Evolutionary conservation across 2,888 invertebrate genomes (phyloP), one percentile per base, ranked within the genome.

Genomic region (Laothoe populi): DNA sequence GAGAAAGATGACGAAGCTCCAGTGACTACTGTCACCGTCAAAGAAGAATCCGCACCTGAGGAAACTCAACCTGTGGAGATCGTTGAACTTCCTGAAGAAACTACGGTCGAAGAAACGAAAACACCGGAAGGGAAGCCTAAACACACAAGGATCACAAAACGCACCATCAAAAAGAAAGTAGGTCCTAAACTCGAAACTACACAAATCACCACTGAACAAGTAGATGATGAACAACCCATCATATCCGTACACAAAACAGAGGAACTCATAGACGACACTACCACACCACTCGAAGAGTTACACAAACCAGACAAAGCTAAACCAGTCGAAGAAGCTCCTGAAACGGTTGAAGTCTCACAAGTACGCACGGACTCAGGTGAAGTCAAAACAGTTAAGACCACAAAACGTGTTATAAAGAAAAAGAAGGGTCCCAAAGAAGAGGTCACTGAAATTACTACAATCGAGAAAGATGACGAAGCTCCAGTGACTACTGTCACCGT

Each of bases 361-460:
- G 64, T 70, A 0, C 60, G 58, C n/a, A 62, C 67, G 4, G 78
- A 80, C 38, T 68, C 74, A 35, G 84, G 57, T 66, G 88, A 26
- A 82, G 84, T 26, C 81, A 88, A 72, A 80, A 87, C 48, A 70
- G 80, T 44, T 0, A 83, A 78, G 2, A 83, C 81, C 0, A 91
- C 86, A n/a, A 68, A 66, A 64, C 72, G 74, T 4, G 64, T 75
- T 46, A 74, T 79, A 19, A 65, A 71, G 64, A 66, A 77, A 74
- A 63, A 82, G 76, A 86, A 83, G 57, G 92, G 87, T 0, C 74
- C 77, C 0, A 90, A 91, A 62, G 77, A 85, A 64, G 90, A 92
- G 69, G 79, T 88, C 48, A 90, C 93, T 2, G 88, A 88, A 74
- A 87, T 87, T 24, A 79, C 86, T 2, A 92, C 92, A 19, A 78